Evolutionary conservation across 2,113 vertebrate species (phyloP).

Genomic region (Sorex araneus): DNA sequence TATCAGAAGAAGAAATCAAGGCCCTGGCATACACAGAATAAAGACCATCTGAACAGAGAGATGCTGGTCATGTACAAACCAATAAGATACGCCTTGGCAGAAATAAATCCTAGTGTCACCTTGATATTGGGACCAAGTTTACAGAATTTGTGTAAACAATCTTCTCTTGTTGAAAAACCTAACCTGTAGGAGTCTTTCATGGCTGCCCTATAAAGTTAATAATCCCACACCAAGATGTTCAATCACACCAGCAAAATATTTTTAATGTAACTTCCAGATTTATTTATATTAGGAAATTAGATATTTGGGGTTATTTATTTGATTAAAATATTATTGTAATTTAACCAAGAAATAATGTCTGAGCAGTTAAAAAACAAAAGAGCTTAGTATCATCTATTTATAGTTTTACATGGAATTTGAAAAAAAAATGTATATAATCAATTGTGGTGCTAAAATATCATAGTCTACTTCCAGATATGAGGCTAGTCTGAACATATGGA

Average conservation of each 20-base stretch:
- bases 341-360: neutral
- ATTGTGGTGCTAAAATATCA: neutral
- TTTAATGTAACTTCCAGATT: neutral
- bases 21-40: neutral
- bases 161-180: neutral
- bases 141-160: neutral
- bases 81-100: neutral
- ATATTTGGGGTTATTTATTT: neutral
- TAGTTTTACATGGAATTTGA: neutral
- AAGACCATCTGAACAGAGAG: neutral
- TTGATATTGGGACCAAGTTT: neutral
- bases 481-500: no score
- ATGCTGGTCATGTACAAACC: neutral
- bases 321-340: neutral
- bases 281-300: neutral
- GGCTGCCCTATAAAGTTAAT: neutral
- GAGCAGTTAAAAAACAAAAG: neutral
- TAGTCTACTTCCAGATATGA: neutral
- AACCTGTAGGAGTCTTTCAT: neutral
- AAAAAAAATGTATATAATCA: neutral
- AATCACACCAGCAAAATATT: neutral
- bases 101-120: neutral
- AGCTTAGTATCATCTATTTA: neutral
- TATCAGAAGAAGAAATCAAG: neutral
- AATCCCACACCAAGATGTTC: neutral